Base-by-base conservation (phyloP, 1,140 invertebrate genomes). In the Ceratina australensis region DNA sequence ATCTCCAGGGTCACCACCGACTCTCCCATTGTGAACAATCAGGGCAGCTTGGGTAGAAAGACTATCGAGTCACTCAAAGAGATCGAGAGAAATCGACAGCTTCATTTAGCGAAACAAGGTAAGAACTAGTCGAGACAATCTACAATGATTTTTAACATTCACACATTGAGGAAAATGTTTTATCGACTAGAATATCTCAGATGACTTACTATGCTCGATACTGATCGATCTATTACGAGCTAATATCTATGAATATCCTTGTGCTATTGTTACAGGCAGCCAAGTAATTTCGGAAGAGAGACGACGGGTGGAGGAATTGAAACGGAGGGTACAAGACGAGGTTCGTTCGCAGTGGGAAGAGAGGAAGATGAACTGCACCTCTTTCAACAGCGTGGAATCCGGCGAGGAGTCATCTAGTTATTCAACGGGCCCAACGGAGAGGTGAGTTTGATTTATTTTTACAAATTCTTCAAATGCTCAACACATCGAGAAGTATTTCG, bases 71-170 rank as follows among this genome's bases (percentile, higher is more conserved):
- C 97, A 81, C 93, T 98, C 47, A 95, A 96, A 91, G 97, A 98
- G 93, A 97, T 98, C 74, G 97, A 98, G 90, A 94, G 96, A 88
- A 97, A 97, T 90, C 93, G 97, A 60, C 95, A 97, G 86, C 93
- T 97, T 79, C 95, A 97, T 93, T 93, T 98, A 85, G 97, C 96
- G 74, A 96, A 98, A 90, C 97, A 98, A 96, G 97, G 97, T 97
- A 91, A 22, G n/a, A n/a, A 77, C 16, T 61, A 7, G 16, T 33
- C 8, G 8, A 42, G 13, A 10, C 52, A n/a, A 54, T 54, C n/a
- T n/a, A 16, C 16, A 16, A 10, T 15, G 24, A 59, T 22, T 10
- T 59, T 24, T 24, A 24, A 3, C 18, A 60, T 13, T 33, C 33
- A 2, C 33, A 42, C 3, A 10, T 42, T 42, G 33, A 42, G 33